Evolutionary conservation across 2,888 invertebrate genomes (phyloP), one percentile per base, ranked within the genome.

Genomic region (Alcis repandata): DNA sequence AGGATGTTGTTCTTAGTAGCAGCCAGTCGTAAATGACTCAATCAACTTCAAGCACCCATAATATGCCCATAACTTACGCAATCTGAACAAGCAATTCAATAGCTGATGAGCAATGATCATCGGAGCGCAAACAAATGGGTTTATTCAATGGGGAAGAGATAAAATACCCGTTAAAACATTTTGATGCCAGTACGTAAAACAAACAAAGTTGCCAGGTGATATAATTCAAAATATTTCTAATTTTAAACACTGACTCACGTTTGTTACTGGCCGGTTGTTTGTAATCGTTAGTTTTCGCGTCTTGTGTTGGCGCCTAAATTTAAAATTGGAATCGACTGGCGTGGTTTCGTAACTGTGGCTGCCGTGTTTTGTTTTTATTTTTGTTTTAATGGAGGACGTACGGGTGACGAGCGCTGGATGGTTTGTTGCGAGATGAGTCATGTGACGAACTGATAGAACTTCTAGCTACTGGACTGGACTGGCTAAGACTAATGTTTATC

Each of bases 281-380:
- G 78, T 70, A 68, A 73, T 73, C 69, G 74, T 72, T 52, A 62
- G 62, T 53, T 79, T 81, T 78, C 79, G 78, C 80, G 79, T 77
- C 74, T 78, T 75, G 75, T 64, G 69, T 83, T 85, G 80, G 83
- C 88, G 87, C 87, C 82, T 78, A 82, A 84, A 82, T 84, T 87
- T 88, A 85, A 87, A 86, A 79, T 79, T 82, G 82, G 87, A 85
- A 80, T 79, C 71, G 75, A 72, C 71, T 56, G 48, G 65, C 57
- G 63, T 68, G 69, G 74, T 84, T 85, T 84, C 84, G 82, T 79
- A 83, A 85, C 75, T 15, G 70, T 66, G 63, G 67, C 41, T 45
- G 72, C 68, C 73, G 77, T 80, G 77, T 70, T 69, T 73, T 72
- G 72, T 73, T 70, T 72, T 70, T 65, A 65, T 63, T 69, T 62